A percentile compares a stretch with the other conserved stretches of the same genome.
These are phyloP conservation scores for Graptemys geographica DNA, from an alignment of 2,797 vertebrate genomes.

Conservation along the genomic window DNA sequence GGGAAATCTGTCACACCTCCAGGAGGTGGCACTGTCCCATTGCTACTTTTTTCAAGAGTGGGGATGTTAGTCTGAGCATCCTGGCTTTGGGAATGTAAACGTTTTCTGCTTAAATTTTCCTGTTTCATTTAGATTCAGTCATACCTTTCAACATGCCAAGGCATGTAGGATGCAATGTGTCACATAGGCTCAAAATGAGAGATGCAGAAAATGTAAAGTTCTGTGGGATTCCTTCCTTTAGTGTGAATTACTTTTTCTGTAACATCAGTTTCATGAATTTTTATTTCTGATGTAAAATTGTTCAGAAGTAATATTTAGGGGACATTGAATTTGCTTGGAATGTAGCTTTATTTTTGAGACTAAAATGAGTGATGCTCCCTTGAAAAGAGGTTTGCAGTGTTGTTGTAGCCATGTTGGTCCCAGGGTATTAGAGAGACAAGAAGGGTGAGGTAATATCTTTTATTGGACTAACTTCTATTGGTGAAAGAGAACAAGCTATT, in stretches of 20 bases:
- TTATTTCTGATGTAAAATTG: neutral
- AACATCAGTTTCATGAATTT: neutral
- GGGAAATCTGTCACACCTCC: no score
- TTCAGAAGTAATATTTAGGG: neutral
- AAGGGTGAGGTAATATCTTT: no score
- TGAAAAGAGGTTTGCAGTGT: neutral
- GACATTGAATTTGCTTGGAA: neutral
- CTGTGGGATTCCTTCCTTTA: neutral
- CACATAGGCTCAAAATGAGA: neutral
- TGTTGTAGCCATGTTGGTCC: no score
- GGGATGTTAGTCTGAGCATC: neutral
- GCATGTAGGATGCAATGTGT: neutral
- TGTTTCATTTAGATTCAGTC: neutral
- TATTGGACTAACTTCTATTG: no score
- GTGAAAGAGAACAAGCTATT: no score
- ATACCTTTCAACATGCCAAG: neutral
- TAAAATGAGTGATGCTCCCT: neutral
- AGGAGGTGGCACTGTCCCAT: neutral
- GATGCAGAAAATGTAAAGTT: neutral
- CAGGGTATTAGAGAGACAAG: no score
- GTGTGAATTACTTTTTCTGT: neutral
- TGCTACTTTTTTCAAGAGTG: rapidly evolving
- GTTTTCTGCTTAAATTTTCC: neutral
- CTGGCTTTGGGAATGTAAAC: neutral
- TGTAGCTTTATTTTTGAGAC: neutral